Conservation (phyloP, 2,113 vertebrate species). For the Forbesichthys papilliferus region DNA sequence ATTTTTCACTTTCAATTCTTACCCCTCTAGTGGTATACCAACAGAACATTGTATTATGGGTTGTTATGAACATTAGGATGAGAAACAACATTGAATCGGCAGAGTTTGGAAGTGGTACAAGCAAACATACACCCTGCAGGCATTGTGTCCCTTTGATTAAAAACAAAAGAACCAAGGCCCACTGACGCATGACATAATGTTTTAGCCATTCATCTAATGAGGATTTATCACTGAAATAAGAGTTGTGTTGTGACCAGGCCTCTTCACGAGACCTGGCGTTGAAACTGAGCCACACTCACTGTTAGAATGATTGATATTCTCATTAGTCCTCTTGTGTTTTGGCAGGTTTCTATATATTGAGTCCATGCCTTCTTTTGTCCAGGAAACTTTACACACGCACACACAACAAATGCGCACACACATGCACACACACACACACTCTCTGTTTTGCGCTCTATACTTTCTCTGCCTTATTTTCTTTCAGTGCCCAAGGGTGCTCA, state of each 20-base stretch:
- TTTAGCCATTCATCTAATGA: slow-evolving; percentile 22
- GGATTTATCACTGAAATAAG: slow-evolving; percentile 7
- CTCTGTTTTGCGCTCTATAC: slow-evolving; percentile 4
- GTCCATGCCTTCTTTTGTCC: slow-evolving; percentile 1
- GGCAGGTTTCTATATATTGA: slow-evolving; percentile 17
- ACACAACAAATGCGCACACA: slow-evolving; percentile 24
- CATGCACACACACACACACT: slow-evolving; percentile 26
- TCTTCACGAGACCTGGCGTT: slow-evolving; percentile 12
- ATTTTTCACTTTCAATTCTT: slow-evolving; percentile 20
- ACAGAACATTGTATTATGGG: slow-evolving; percentile 40
- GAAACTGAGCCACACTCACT: slow-evolving; percentile 3
- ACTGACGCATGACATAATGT: slow-evolving; percentile 25
- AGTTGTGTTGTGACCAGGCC: neutral
- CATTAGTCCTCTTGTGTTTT: slow-evolving; percentile 29
- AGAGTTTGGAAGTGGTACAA: slow-evolving; percentile 30
- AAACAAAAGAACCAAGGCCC: slow-evolving; percentile 15
- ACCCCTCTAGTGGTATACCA: slow-evolving; percentile 23
- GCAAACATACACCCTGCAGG: slow-evolving; percentile 27
- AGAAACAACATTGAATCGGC: slow-evolving; percentile 31
- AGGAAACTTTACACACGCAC: slow-evolving; percentile 9
- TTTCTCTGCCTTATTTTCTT: slow-evolving; percentile 19
- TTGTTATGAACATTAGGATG: slow-evolving; percentile 27
- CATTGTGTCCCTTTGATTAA: slow-evolving; percentile 11
- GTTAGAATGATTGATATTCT: slow-evolving; percentile 34
- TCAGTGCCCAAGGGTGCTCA: slow-evolving; percentile 34